Evolutionary conservation across 1,140 invertebrate species (phyloP).

Genomic region (Calliphora vicina): DNA sequence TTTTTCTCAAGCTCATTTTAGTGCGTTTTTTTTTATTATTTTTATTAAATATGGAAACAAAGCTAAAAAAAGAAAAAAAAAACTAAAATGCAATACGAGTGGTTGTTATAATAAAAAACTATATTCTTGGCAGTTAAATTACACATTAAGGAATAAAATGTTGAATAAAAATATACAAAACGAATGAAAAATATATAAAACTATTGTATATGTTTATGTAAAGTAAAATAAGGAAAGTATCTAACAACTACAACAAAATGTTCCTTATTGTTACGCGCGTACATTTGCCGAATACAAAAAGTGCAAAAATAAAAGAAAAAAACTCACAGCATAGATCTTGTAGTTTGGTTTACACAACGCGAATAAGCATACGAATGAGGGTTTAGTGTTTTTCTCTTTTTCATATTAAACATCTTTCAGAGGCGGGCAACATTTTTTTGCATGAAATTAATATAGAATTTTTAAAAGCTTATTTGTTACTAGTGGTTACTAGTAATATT

Average conservation of each 20-base stretch:
- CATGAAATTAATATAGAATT: too few relatives aligned
- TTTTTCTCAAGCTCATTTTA: neutral
- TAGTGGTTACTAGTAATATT: too few relatives aligned
- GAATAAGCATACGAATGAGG: neutral
- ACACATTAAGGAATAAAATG: conserved; percentile 10
- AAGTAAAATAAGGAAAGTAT: neutral
- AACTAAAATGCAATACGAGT: neutral
- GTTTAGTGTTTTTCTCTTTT: neutral
- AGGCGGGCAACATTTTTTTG: too few relatives aligned
- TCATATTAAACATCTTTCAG: too few relatives aligned
- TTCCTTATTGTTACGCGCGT: neutral
- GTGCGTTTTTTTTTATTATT: neutral
- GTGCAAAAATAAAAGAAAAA: neutral
- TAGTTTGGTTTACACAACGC: neutral
- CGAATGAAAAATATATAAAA: neutral
- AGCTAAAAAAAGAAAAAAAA: neutral
- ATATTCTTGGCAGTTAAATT: neutral
- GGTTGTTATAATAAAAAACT: neutral
- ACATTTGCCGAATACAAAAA: neutral
- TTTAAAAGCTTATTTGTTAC: too few relatives aligned
- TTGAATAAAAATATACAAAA: neutral
- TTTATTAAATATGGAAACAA: too few relatives aligned
- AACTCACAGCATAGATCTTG: neutral
- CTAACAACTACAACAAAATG: neutral
- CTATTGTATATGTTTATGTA: neutral